A percentile compares a stretch with the other conserved stretches of the same genome.
These are phyloP conservation scores for Talpa occidentalis DNA, from an alignment of 2,113 vertebrate genomes.

Conservation along the genomic window DNA sequence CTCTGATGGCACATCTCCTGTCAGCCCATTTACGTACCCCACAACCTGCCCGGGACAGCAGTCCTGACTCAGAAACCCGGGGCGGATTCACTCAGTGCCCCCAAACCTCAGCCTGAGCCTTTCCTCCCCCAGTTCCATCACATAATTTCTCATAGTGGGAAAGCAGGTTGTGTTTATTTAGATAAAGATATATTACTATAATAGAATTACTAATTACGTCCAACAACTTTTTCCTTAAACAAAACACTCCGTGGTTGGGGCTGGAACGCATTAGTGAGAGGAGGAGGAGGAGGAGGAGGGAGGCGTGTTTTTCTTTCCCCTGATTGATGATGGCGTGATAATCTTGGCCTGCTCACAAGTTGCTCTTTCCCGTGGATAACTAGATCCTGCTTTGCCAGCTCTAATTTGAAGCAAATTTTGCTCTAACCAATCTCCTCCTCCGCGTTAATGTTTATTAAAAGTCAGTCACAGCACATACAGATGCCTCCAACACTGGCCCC, in stretches of 20 bases:
- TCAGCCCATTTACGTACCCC: conserved; percentile 18
- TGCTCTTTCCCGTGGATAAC: conserved; percentile 73
- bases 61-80: not conserved
- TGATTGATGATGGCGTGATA: conserved; percentile 77
- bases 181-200: conserved; percentile 80
- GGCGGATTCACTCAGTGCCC: not conserved
- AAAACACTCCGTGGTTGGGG: conserved; percentile 72
- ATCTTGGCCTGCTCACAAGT: conserved; percentile 72
- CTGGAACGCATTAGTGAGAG: conserved; percentile 76
- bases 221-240: conserved; percentile 78
- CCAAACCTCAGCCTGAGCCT: conserved; percentile 2
- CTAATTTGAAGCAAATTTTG: conserved; percentile 72
- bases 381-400: conserved; percentile 59
- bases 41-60: not conserved
- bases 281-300: conserved; percentile 38
- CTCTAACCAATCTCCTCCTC: conserved; percentile 77
- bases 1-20: conserved; percentile 47
- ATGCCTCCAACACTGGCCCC: conserved; percentile 64
- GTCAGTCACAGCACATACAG: conserved; percentile 14
- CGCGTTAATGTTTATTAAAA: conserved; percentile 62
- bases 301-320: conserved; percentile 67
- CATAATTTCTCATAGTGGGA: conserved; percentile 72
- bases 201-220: conserved; percentile 79
- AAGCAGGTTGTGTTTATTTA: conserved; percentile 81
- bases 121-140: conserved; percentile 30